Evolutionary conservation across 2,888 invertebrate species (phyloP), one percentile per base, ranked within the genome.

Genomic region (Drosophila sordidula): DNA sequence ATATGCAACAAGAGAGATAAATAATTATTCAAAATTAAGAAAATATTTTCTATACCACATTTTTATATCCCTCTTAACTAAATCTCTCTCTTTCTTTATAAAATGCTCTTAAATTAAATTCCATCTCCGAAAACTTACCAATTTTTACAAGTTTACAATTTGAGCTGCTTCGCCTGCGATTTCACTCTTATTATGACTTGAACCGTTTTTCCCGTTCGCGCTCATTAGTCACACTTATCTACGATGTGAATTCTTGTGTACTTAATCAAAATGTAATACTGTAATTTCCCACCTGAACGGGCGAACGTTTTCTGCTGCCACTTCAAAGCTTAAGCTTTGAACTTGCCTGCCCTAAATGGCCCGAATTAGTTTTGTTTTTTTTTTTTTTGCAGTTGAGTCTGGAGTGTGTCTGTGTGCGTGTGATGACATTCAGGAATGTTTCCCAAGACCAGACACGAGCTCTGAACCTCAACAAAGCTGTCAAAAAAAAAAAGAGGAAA

Each of bases 381-480:
- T 47, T 36, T 9, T 11, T 26, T 39, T 39, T 41, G 38, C 59
- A 32, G 34, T 59, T 44, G 29, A 36, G n/a, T 39, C 42, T 61
- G 39, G 9, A 49, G n/a, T 46, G 14, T 61, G 18, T 25, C 18
- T 72, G 36, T 57, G 46, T 75, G 44, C 61, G 66, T 75, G 68
- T 46, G 75, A 78, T 78, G 75, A 75, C 78, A 75, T 75, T 75
- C 75, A 75, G 78, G 78, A 75, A 75, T 75, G 75, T 75, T 75
- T 78, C 74, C 73, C 78, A 75, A 75, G 72, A 56, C 58, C 62
- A 70, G 54, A 62, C 45, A 66, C 66, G 58, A 74, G 74, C 71
- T 56, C 52, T 63, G 51, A 70, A 44, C 32, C 72, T 71, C 69
- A 77, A 78, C 77, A 75, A 62, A 77, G 76, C 78, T 80, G 80